Base-by-base conservation (phyloP, 2,888 invertebrate species). In the Acanthosepion pharaonis region DNA sequence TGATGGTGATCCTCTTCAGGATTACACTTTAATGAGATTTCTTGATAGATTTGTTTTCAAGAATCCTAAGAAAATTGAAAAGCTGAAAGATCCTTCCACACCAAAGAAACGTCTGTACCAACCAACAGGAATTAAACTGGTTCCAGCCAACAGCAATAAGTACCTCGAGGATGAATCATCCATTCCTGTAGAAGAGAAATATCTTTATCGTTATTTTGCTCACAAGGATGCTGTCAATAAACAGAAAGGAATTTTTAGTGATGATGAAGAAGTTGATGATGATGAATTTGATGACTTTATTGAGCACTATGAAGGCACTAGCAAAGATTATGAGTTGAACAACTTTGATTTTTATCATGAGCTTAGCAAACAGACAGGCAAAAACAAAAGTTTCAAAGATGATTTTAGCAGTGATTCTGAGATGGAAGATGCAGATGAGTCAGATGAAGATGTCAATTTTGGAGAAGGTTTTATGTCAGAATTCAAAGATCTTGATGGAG, bases 41-140 rank as follows among this genome's bases (percentile, higher is more conserved):
- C 98, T 99, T 93, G 99, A 99, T 97, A 98, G 99, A 92, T 99
- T 99, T 97, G 99, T 99, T 23, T 99, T 99, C 97, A 99, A 99
- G 97, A 99, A 99, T 98, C 98, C 98, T 11, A 98, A 98, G 96
- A 97, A 97, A 95, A 95, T 95, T 92, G 59, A 94, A 33, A 94
- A 78, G n/a, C 11, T 49, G 20, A 93, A n/a, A 48, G 49, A 53
- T 42, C 18, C 78, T n/a, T 94, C 59, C 6, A 64, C 28, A 33
- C 64, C 94, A 28, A 78, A 94, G 33, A 94, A 96, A 95, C 33
- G 92, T 93, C 93, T 95, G 23, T 98, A 99, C 97, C 97, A 97
- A 28, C 98, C 98, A 0, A 98, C 98, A 97, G 99, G 99, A 95
- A 97, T 98, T 0, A 98, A 98, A 96, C 98, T 98, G 94, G 97